Evolutionary conservation across 30 jellyfish, hydroid and myxozoan genomes (phyloP).

Genomic region (Hydractinia symbiolongicarpus): DNA sequence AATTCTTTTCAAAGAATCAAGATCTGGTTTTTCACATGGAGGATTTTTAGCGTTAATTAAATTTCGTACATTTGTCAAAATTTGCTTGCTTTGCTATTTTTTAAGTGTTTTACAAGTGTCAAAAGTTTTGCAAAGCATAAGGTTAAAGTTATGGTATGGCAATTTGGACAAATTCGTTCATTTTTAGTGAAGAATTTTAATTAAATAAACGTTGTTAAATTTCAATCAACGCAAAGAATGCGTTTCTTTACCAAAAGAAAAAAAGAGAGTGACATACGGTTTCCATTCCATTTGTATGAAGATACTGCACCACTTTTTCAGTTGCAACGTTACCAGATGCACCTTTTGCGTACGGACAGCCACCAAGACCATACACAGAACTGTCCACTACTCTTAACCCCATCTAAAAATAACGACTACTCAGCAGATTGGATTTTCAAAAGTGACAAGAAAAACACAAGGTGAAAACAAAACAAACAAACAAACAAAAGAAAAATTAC

Average conservation of each 20-base stretch:
- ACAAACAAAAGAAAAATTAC: slow-evolving; percentile 23
- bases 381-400: slow-evolving; percentile 88
- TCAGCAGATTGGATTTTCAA: too few species aligned
- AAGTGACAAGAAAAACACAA: too few species aligned
- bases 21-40: too few species aligned
- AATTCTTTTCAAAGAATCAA: too few species aligned
- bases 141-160: too few species aligned
- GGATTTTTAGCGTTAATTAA: too few species aligned
- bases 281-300: slow-evolving; percentile 54
- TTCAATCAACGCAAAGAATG: neutral
- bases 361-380: slow-evolving; percentile 97
- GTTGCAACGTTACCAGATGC: slow-evolving; percentile 96
- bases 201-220: neutral
- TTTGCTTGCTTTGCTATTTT: too few species aligned
- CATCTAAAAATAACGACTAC: slow-evolving; percentile 20
- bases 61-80: too few species aligned
- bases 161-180: neutral
- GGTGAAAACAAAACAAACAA: too few species aligned
- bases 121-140: too few species aligned
- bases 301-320: slow-evolving; percentile 77
- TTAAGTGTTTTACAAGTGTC: too few species aligned
- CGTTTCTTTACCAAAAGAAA: too few species aligned
- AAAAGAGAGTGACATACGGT: slow-evolving; percentile 45
- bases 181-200: neutral
- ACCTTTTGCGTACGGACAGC: slow-evolving; percentile 96